Conservation (phyloP, 35 echinoderm and acorn worm species). For the Lytechinus pictus region DNA sequence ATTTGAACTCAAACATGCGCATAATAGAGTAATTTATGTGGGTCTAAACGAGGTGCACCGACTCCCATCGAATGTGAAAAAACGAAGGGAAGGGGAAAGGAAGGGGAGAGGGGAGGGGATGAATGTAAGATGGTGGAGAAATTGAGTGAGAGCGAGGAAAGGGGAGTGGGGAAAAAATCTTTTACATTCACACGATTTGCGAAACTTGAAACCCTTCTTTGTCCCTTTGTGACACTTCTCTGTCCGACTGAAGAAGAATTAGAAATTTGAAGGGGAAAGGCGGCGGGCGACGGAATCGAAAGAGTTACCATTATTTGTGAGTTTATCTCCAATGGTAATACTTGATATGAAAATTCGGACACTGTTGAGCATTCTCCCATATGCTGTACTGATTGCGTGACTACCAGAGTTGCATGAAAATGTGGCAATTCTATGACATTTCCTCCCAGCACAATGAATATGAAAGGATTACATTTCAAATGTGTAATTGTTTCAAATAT, state of each 20-base stretch:
- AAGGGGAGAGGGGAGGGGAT: constrained; percentile 7
- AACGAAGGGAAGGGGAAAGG: neutral
- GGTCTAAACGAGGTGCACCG: constrained; percentile 48
- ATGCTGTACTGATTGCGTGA: neutral
- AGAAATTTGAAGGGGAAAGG: constrained; percentile 26
- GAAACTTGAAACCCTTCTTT: constrained; percentile 53
- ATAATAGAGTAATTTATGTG: constrained; percentile 59
- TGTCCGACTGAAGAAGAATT: constrained; percentile 50
- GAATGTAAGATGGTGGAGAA: neutral
- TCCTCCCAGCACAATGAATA: too few relatives aligned
- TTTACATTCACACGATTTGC: constrained; percentile 54
- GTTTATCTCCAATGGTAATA: constrained; percentile 12
- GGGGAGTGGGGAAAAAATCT: constrained; percentile 30
- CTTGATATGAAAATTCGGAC: constrained; percentile 12
- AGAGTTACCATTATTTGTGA: constrained; percentile 23
- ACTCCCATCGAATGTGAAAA: constrained; percentile 22
- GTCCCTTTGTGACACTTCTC: constrained; percentile 52
- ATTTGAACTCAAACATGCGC: constrained; percentile 53
- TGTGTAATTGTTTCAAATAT: too few relatives aligned
- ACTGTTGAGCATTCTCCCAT: neutral
- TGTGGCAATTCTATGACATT: too few relatives aligned
- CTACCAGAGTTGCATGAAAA: too few relatives aligned
- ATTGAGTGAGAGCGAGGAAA: neutral
- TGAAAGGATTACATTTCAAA: too few relatives aligned
- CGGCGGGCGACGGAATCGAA: neutral